Evolutionary conservation across 2,113 vertebrate species (phyloP).

Genomic region (Pteruthius melanotis): DNA sequence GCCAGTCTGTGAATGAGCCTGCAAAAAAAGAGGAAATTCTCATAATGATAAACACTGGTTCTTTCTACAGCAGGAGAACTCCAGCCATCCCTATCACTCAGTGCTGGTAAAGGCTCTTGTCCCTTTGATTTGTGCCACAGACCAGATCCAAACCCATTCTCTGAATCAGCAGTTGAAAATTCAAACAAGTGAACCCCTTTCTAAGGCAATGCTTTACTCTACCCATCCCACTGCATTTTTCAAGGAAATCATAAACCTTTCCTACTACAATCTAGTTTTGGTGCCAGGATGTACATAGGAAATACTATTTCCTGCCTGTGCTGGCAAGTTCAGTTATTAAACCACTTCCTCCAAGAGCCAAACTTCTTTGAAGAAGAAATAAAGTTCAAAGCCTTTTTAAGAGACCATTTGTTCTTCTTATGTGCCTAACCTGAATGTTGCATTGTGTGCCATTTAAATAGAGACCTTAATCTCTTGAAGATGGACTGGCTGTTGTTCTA

Average conservation of each 20-base stretch:
- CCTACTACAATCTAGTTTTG: neutral
- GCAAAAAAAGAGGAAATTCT: constrained; percentile 31
- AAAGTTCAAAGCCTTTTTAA: constrained; percentile 67
- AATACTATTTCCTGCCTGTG: constrained; percentile 56
- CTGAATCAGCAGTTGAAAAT: neutral
- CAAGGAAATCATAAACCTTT: constrained; percentile 40
- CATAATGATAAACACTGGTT: neutral
- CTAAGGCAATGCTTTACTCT: neutral
- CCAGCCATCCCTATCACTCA: neutral
- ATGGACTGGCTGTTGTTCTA: neutral
- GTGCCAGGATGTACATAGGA: constrained; percentile 54
- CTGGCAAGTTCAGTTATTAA: constrained; percentile 60
- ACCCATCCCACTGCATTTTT: neutral
- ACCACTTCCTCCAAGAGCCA: constrained; percentile 52
- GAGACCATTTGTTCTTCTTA: constrained; percentile 60
- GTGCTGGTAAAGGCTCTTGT: neutral
- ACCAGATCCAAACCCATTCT: neutral
- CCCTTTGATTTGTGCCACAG: neutral
- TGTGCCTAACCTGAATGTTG: constrained; percentile 39
- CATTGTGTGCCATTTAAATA: neutral
- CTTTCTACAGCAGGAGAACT: neutral
- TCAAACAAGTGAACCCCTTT: neutral
- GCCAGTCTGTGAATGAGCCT: constrained; percentile 23
- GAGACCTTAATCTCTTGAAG: constrained; percentile 35
- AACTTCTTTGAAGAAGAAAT: constrained; percentile 63